Conservation (phyloP, 2,888 invertebrate genomes). For the Cancer borealis region DNA sequence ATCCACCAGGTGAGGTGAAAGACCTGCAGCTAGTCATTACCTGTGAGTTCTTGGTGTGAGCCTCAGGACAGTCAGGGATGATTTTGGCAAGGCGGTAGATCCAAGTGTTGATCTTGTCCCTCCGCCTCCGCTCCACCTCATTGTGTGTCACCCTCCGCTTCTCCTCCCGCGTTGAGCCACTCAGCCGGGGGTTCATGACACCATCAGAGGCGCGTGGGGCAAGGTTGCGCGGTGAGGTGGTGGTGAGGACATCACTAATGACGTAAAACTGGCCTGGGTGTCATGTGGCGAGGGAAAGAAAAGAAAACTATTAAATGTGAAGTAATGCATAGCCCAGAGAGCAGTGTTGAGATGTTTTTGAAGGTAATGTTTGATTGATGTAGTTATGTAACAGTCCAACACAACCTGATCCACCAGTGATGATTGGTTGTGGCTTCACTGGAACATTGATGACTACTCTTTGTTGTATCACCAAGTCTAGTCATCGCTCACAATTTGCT, state of each 20-base stretch:
- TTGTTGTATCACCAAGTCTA: not conserved
- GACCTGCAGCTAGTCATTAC: constrained; percentile 35
- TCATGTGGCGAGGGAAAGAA: not conserved
- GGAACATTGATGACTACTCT: not conserved
- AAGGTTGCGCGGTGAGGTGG: constrained; percentile 59
- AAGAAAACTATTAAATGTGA: not conserved
- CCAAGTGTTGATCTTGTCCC: constrained; percentile 99
- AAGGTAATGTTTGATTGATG: not conserved
- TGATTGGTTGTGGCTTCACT: not conserved
- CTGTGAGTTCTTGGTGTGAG: constrained; percentile 70
- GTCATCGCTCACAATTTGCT: too few relatives aligned
- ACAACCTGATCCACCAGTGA: not conserved
- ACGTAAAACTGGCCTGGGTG: constrained; percentile 73
- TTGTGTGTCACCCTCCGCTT: constrained; percentile 93
- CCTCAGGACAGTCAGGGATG: constrained; percentile 81
- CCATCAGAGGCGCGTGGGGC: constrained; percentile 64
- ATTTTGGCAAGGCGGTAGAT: constrained; percentile 94
- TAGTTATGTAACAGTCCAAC: not conserved
- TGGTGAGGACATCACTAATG: constrained; percentile 74
- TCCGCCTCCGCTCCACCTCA: constrained; percentile 94
- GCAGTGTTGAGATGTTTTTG: not conserved
- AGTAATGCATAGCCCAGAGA: not conserved
- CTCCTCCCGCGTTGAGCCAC: constrained; percentile 74
- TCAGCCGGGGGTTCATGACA: constrained; percentile 59
- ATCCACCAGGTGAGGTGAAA: too few relatives aligned